Evolutionary conservation across 2,888 invertebrate genomes (phyloP).

Genomic region (Ectemnius cavifrons): DNA sequence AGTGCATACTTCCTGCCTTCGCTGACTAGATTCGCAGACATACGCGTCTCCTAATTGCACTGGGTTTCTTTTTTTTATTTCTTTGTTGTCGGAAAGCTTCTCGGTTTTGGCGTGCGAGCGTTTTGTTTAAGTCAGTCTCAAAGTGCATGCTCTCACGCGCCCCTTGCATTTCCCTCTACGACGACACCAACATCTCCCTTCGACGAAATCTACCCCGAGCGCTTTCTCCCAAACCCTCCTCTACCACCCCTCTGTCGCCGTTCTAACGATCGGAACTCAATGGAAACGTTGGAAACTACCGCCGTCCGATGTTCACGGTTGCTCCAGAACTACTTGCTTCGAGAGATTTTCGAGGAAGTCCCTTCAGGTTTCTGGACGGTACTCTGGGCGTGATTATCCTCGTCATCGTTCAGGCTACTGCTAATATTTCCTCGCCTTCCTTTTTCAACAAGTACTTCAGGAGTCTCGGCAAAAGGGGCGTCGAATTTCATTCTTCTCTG

Average conservation of each 20-base stretch:
- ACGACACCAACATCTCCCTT: constrained; percentile 4
- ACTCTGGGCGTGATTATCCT: constrained; percentile 54
- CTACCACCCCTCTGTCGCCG: too few relatives aligned
- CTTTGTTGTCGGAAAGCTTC: constrained; percentile 29
- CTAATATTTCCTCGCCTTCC: constrained; percentile 24
- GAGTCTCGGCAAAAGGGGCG: too few relatives aligned
- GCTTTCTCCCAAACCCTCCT: background rate
- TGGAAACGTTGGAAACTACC: too few relatives aligned
- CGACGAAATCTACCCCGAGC: background rate
- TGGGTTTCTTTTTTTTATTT: constrained; percentile 4
- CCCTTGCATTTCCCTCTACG: background rate
- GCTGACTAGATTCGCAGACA: constrained; percentile 55
- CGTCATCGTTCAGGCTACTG: constrained; percentile 31
- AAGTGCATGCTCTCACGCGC: constrained; percentile 10
- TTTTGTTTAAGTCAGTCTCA: constrained; percentile 56
- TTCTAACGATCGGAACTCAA: too few relatives aligned
- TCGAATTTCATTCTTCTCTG: too few relatives aligned
- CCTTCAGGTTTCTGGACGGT: constrained; percentile 51
- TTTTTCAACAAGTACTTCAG: constrained; percentile 1
- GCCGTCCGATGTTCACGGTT: constrained; percentile 23
- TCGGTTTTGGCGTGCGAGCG: constrained; percentile 42
- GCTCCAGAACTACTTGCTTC: constrained; percentile 39
- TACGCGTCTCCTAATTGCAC: constrained; percentile 52
- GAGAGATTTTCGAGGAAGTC: too few relatives aligned
- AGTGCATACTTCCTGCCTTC: background rate